Percentiles rank a stretch among this genome's conserved stretches.
phyloP scores from a whole-genome alignment of 2,888 invertebrate species.

The Leptopilina myrica region DNA sequence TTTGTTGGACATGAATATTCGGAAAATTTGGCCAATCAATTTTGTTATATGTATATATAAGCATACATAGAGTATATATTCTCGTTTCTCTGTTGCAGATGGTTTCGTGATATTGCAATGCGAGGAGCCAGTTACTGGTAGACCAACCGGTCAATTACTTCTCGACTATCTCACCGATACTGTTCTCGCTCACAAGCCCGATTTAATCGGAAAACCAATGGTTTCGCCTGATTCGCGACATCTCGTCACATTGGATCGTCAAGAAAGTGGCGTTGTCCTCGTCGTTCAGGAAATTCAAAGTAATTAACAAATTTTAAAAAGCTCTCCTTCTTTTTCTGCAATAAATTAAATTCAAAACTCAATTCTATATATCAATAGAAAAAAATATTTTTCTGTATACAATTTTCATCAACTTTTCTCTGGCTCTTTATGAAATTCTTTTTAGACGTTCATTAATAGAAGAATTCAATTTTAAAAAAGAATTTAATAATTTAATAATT shows the following conservation, averaged over 20 bases:
- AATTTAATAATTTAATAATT: too few species aligned
- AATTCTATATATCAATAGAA: too few species aligned
- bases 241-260: conserved; percentile 82
- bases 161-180: conserved; percentile 86
- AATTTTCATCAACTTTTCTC: too few species aligned
- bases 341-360: too few species aligned
- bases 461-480: too few species aligned
- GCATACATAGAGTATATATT: not conserved
- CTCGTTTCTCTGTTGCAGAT: conserved; percentile 76
- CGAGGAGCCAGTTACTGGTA: conserved; percentile 81
- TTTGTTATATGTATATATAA: not conserved
- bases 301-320: conserved; percentile 67
- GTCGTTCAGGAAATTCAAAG: conserved; percentile 83
- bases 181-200: conserved; percentile 81
- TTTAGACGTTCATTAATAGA: too few species aligned
- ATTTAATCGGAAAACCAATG: conserved; percentile 82
- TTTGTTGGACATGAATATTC: not conserved
- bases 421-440: too few species aligned
- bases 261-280: conserved; percentile 79
- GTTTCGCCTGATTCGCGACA: conserved; percentile 85
- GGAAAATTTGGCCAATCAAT: conserved; percentile 19
- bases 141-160: conserved; percentile 82
- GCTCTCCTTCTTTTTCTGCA: too few species aligned
- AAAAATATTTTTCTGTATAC: too few species aligned
- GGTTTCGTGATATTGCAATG: conserved; percentile 86